Conservation (phyloP, 2,888 invertebrate species). For the Piscicola geometra region DNA sequence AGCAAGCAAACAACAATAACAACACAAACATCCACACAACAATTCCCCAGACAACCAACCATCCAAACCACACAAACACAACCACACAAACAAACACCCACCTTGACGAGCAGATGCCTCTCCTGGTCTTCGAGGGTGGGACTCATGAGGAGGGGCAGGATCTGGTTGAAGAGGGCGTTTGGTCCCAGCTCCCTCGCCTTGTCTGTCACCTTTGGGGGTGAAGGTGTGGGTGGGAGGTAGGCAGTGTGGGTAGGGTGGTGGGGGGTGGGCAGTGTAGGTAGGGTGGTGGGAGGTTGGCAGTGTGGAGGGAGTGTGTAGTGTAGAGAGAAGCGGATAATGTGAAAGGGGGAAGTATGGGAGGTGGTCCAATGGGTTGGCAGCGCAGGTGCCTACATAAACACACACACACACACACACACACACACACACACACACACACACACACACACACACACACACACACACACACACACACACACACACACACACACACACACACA, state of each 20-base stretch:
- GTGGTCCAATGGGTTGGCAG: neutral
- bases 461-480: slow-evolving; percentile 14
- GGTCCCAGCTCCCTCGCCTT: slow-evolving; percentile 97
- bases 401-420: slow-evolving; percentile 13
- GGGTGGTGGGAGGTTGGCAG: neutral
- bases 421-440: slow-evolving; percentile 15
- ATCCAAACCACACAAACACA: neutral
- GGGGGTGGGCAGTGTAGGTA: neutral
- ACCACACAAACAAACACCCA: neutral
- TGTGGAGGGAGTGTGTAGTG: neutral
- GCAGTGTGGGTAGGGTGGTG: neutral
- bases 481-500: neutral
- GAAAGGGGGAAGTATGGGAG: too few relatives aligned
- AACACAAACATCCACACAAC: too few relatives aligned
- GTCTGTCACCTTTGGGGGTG: slow-evolving; percentile 96
- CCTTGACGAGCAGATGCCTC: slow-evolving; percentile 90
- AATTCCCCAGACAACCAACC: neutral
- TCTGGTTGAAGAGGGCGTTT: slow-evolving; percentile 97
- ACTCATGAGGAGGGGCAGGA: slow-evolving; percentile 96
- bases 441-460: slow-evolving; percentile 19
- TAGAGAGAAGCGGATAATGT: neutral
- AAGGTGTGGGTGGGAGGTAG: too few relatives aligned
- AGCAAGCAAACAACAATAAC: too few relatives aligned
- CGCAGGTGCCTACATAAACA: slow-evolving; percentile 9
- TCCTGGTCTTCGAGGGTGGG: slow-evolving; percentile 99